Percentiles rank a stretch among this genome's conserved stretches.
phyloP scores from a whole-genome alignment of 2,888 invertebrate genomes.

The Ectobius pallidus region DNA sequence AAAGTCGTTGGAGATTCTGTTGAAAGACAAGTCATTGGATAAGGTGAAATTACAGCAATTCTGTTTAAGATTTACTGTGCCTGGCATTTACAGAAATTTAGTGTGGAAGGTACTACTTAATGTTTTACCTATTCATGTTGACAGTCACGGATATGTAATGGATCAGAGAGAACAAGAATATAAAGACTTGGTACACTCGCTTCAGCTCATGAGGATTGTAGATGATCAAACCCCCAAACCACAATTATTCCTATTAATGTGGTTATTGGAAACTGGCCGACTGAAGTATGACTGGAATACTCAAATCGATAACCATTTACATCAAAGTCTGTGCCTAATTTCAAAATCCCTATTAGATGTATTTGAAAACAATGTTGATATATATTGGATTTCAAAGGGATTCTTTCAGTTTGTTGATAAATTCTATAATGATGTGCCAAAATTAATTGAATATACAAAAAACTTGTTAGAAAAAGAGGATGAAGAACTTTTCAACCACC shows the following conservation, averaged over 20 bases:
- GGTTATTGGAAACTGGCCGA: slow-evolving; percentile 76
- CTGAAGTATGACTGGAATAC: slow-evolving; percentile 60
- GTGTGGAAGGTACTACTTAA: slow-evolving; percentile 88
- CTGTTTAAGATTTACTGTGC: slow-evolving; percentile 83
- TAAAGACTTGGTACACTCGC: slow-evolving; percentile 72
- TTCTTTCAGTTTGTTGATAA: slow-evolving; percentile 73
- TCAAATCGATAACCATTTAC: slow-evolving; percentile 62
- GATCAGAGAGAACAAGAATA: slow-evolving; percentile 74
- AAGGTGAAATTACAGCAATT: slow-evolving; percentile 82
- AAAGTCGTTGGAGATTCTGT: slow-evolving; percentile 84
- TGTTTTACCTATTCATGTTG: slow-evolving; percentile 79
- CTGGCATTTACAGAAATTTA: slow-evolving; percentile 76
- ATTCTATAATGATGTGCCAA: slow-evolving; percentile 68
- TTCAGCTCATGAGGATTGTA: slow-evolving; percentile 69
- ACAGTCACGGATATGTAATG: slow-evolving; percentile 76
- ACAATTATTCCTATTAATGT: slow-evolving; percentile 78
- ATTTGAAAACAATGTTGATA: slow-evolving; percentile 75
- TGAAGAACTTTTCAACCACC: slow-evolving; percentile 66
- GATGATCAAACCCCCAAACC: slow-evolving; percentile 69
- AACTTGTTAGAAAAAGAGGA: slow-evolving; percentile 80
- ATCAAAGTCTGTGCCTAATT: slow-evolving; percentile 58
- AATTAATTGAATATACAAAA: slow-evolving; percentile 70
- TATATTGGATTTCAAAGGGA: slow-evolving; percentile 82
- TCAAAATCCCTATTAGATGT: slow-evolving; percentile 72
- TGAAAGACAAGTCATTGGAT: slow-evolving; percentile 85